phyloP scores from a whole-genome alignment of 2,113 vertebrate species.

The Strix aluco region DNA sequence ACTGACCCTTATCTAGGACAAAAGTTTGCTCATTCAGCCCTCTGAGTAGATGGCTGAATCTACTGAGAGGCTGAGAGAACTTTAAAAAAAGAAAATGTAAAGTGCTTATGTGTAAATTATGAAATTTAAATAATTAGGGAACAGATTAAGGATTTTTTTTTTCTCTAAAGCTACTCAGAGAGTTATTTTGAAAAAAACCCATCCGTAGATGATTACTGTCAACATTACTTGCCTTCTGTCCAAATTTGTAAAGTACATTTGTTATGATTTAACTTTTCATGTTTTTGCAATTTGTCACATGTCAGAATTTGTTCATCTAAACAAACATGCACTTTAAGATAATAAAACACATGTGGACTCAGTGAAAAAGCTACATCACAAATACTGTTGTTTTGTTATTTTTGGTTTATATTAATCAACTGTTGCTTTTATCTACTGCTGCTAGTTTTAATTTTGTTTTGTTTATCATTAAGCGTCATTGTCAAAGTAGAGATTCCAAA shows the following conservation, averaged over 20 bases:
- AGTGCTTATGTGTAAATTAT: background rate
- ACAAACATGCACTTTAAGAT: background rate
- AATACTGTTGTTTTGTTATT: background rate
- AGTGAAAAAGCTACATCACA: background rate
- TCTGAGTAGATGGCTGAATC: background rate
- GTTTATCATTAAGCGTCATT: background rate
- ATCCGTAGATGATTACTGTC: background rate
- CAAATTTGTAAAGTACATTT: background rate
- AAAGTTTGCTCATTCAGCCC: background rate
- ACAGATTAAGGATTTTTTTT: background rate
- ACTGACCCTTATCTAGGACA: background rate
- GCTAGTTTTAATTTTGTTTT: background rate
- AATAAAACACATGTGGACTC: background rate
- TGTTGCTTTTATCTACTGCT: background rate
- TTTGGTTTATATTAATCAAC: background rate
- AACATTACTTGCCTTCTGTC: background rate
- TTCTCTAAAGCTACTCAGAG: background rate
- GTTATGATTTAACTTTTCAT: background rate
- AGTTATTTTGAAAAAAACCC: background rate
- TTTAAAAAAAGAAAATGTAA: background rate
- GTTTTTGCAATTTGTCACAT: accelerated
- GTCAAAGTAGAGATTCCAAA: background rate
- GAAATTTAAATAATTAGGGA: background rate
- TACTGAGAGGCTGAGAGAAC: background rate
- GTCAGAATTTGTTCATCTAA: background rate